Percentiles rank a stretch among this genome's conserved stretches.
phyloP scores from a whole-genome alignment of 2,888 invertebrate genomes.

The Yponomeuta malinellus region DNA sequence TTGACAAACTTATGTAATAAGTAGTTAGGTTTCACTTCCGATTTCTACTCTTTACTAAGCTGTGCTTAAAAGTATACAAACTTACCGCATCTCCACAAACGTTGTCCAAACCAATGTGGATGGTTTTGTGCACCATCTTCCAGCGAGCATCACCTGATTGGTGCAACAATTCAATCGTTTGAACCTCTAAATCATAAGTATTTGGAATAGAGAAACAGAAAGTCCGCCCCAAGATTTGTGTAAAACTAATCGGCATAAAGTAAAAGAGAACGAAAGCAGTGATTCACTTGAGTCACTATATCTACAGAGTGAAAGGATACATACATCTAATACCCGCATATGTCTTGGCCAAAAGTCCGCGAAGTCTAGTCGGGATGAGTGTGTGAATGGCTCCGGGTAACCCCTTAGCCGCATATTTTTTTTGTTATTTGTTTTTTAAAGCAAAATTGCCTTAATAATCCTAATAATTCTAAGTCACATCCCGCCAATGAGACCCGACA shows the following conservation, averaged over 20 bases:
- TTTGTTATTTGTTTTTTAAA: no score
- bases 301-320: background rate
- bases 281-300: background rate
- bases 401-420: no score
- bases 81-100: conserved; percentile 32
- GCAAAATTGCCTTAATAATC: no score
- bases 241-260: background rate
- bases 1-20: no score
- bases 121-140: conserved; percentile 5
- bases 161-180: background rate
- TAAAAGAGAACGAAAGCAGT: background rate
- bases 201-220: background rate
- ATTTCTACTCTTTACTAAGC: background rate
- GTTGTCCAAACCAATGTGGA: conserved; percentile 5
- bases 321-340: no score
- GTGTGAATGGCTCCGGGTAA: no score
- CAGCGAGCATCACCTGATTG: background rate
- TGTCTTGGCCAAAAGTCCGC: no score
- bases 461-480: no score
- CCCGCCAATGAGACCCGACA: no score
- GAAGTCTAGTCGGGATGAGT: no score
- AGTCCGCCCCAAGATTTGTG: background rate
- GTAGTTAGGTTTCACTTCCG: no score
- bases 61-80: conserved; percentile 13
- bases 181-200: background rate